Evolutionary conservation across 2,888 invertebrate genomes (phyloP).

Genomic region (Callimorpha dominula): DNA sequence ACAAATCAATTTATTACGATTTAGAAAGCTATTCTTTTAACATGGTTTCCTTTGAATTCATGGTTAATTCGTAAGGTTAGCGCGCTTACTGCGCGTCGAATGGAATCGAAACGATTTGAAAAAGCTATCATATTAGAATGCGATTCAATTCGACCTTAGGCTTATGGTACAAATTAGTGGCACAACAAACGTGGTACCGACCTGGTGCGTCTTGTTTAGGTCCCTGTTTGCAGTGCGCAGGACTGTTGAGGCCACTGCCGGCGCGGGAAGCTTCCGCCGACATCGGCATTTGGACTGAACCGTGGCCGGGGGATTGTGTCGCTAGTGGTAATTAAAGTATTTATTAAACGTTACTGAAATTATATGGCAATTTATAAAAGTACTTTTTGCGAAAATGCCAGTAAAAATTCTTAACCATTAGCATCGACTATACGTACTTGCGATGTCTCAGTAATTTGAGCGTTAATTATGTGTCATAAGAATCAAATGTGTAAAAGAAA

Average conservation of each 20-base stretch:
- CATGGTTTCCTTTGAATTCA: constrained; percentile 49
- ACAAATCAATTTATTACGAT: not conserved
- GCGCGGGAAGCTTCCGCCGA: constrained; percentile 83
- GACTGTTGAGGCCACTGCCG: constrained; percentile 80
- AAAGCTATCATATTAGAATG: not conserved
- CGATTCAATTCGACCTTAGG: constrained; percentile 7
- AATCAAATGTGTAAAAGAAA: not conserved
- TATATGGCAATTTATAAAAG: too few relatives aligned
- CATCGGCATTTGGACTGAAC: constrained; percentile 80
- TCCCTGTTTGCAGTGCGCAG: constrained; percentile 80
- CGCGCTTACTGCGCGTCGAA: not conserved
- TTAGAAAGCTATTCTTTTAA: not conserved
- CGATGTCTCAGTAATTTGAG: too few relatives aligned
- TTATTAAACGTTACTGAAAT: too few relatives aligned
- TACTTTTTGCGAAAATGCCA: too few relatives aligned
- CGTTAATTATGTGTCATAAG: not conserved
- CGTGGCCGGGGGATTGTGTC: constrained; percentile 79
- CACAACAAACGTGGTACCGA: constrained; percentile 54
- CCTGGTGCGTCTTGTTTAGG: constrained; percentile 82
- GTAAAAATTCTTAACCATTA: too few relatives aligned
- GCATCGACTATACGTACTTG: too few relatives aligned
- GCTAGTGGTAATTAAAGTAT: constrained; percentile 50
- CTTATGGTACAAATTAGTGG: not conserved
- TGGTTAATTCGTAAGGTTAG: not conserved
- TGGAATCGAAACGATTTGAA: constrained; percentile 4